Evolutionary conservation across 1,140 invertebrate species (phyloP), one percentile per base, ranked within the genome.

Genomic region (Zaprionus ornatus): DNA sequence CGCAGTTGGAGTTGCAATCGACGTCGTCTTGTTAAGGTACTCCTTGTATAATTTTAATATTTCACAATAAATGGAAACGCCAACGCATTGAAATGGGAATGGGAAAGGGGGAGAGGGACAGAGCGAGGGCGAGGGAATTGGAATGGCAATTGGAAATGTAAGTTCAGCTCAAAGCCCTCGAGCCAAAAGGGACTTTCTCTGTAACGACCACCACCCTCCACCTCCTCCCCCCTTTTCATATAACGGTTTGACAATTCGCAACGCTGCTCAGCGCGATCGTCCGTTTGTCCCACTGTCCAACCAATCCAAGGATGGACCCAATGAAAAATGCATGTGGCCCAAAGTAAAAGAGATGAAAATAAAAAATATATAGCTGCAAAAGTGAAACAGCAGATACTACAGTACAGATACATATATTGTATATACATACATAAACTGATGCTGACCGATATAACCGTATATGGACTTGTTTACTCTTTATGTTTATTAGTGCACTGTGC

Each of bases 381-480:
- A 61, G 50, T 65, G 70, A 32, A 66, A 74, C 35, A 21, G 66
- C 66, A 37, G 60, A 61, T 12, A 54, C 50, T 54, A 19, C 64
- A 48, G n/a, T 74, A 76, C 77, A 80, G 71, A 81, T 64, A 77
- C 71, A 80, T 45, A 61, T 45, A 61, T 45, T n/a, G 9, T 23
- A 23, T 64, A 56, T 57, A 61, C 77, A 80, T 27, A 61, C 23
- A 61, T 61, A 25, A 19, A 55, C 50, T 25, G 25, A 79, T 83
- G 81, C 84, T 87, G 84, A 88, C 84, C 84, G 84, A 87, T 42
- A 80, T 87, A 70, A 56, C 84, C 84, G 52, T 75, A 87, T 61
- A 87, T 88, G 84, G 84, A 73, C 84, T 87, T 87, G 84, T 87
- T 88, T 87, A 87, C 80, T 88, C 77, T 78, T 87, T 84, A 87